These are phyloP conservation scores for Thaumatotibia leucotreta DNA, from an alignment of 1,140 invertebrate genomes.

Conservation along the genomic window DNA sequence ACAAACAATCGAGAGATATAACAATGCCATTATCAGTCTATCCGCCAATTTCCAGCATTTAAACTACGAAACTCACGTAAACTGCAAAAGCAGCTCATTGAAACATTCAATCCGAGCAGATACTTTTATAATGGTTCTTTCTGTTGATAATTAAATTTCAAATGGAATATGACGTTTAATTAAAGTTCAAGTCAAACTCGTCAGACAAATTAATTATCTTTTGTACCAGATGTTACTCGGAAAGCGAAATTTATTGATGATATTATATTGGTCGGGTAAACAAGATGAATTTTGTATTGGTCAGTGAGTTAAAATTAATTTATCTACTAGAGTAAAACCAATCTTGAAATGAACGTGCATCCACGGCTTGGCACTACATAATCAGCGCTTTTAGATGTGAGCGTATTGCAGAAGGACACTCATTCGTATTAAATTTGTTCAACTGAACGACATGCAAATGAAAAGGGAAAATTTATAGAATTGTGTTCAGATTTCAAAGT, in stretches of 20 bases:
- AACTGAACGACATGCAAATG: too few species aligned
- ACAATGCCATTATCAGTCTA: background rate
- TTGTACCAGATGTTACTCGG: slow-evolving; percentile 19
- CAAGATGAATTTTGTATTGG: background rate
- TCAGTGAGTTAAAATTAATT: background rate
- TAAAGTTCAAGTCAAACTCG: slow-evolving; percentile 22
- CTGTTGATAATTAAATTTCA: slow-evolving; percentile 9
- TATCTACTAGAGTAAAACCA: background rate
- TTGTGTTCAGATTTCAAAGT: background rate
- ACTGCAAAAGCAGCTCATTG: background rate
- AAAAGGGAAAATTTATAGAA: background rate
- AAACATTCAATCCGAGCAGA: background rate
- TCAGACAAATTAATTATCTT: slow-evolving; percentile 20
- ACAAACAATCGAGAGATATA: slow-evolving; percentile 8
- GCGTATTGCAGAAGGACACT: too few species aligned
- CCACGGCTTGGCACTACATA: too few species aligned
- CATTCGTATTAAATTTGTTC: too few species aligned
- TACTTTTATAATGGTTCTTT: slow-evolving; percentile 5
- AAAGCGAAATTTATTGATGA: slow-evolving; percentile 13
- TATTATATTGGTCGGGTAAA: slow-evolving; percentile 1
- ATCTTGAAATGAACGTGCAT: too few species aligned
- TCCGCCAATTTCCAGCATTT: background rate
- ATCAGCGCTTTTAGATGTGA: too few species aligned
- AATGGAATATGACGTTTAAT: slow-evolving; percentile 26
- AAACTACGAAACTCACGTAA: background rate